Percentiles rank a stretch among this genome's conserved stretches.
phyloP scores from a whole-genome alignment of 2,113 vertebrate species.

The Pelmatolapia mariae region DNA sequence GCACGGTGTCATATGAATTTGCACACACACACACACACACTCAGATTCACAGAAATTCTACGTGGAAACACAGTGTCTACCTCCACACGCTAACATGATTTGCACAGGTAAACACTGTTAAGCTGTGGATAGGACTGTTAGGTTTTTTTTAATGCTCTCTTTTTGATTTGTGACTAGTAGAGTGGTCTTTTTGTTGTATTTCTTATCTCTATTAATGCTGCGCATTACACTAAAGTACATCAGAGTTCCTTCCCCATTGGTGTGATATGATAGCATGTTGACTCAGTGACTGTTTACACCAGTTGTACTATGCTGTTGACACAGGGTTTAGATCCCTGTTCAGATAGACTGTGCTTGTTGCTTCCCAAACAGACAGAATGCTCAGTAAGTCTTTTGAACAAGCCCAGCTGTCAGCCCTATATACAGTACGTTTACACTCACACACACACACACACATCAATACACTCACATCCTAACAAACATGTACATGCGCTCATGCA shows the following conservation, averaged over 20 bases:
- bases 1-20: not conserved
- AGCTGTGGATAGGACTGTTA: not conserved
- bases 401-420: constrained; percentile 71
- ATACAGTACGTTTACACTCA: constrained; percentile 30
- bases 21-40: constrained; percentile 16
- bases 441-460: not conserved
- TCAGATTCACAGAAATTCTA: not conserved
- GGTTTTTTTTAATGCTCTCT: not conserved
- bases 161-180: constrained; percentile 10
- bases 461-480: constrained; percentile 17
- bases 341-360: constrained; percentile 64
- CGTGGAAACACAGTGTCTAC: not conserved
- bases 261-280: constrained; percentile 57
- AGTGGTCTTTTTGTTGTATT: not conserved
- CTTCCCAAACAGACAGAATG: constrained; percentile 70
- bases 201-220: not conserved
- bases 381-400: constrained; percentile 68
- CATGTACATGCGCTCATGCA: constrained; percentile 23
- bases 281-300: constrained; percentile 66
- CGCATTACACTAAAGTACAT: constrained; percentile 15
- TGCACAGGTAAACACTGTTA: not conserved
- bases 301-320: constrained; percentile 65
- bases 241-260: constrained; percentile 6
- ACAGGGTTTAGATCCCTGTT: constrained; percentile 67
- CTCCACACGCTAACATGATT: not conserved